Evolutionary conservation across 1,140 invertebrate species (phyloP).

Genomic region (Drosophila pseudoananassae): DNA sequence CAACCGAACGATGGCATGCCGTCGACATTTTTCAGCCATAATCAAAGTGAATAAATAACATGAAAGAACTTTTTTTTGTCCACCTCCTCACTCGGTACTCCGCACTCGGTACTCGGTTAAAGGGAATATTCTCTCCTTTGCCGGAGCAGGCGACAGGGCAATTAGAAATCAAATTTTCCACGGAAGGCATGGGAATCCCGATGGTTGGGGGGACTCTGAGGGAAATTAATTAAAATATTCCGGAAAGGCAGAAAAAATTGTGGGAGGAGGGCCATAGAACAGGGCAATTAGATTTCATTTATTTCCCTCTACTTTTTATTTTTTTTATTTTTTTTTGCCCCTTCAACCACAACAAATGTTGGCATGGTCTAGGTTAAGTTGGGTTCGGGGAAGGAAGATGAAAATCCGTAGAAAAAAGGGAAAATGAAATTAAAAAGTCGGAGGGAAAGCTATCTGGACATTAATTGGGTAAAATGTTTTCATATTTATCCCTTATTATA

Average conservation of each 20-base stretch:
- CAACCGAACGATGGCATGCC: conserved; percentile 32
- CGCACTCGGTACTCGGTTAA: background rate
- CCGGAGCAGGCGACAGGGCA: conserved; percentile 46
- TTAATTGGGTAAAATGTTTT: conserved; percentile 28
- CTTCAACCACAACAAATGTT: conserved; percentile 41
- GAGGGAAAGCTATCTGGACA: conserved; percentile 15
- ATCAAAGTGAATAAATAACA: conserved; percentile 77
- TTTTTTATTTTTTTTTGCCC: conserved; percentile 16
- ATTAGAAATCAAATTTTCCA: conserved; percentile 59
- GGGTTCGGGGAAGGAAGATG: background rate
- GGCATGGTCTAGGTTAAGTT: conserved; percentile 43
- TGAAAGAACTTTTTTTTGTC: conserved; percentile 51
- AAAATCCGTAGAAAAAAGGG: background rate
- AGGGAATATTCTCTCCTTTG: conserved; percentile 10
- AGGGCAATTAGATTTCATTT: conserved; percentile 49
- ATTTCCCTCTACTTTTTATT: conserved; percentile 31
- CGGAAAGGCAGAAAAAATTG: conserved; percentile 32
- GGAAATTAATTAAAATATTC: conserved; percentile 75
- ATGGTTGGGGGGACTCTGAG: conserved; percentile 25
- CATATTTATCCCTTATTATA: conserved; percentile 26
- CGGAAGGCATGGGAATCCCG: conserved; percentile 15
- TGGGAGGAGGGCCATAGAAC: conserved; percentile 17
- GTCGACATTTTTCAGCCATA: conserved; percentile 66
- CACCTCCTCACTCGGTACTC: background rate
- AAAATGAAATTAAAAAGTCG: conserved; percentile 32